Conservation (phyloP, 2,888 invertebrate species). For the Cephus runcator region DNA sequence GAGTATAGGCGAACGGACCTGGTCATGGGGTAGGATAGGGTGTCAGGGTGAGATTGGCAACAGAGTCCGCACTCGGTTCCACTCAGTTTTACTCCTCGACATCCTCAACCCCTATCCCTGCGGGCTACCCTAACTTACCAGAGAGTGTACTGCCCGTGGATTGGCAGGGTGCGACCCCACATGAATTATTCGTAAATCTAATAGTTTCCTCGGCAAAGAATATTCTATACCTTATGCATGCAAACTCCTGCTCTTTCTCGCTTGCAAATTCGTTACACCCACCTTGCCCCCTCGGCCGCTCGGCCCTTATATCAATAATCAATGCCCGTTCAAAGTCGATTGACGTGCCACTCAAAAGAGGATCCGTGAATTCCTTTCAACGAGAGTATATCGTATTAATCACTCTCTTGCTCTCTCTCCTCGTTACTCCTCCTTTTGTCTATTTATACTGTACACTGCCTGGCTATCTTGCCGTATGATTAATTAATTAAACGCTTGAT, state of each 20-base stretch:
- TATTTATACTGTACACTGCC: neutral
- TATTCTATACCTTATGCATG: neutral
- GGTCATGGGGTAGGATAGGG: conserved; percentile 41
- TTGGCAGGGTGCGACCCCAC: conserved; percentile 40
- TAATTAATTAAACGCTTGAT: neutral
- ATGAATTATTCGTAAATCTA: conserved; percentile 47
- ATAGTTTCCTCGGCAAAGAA: conserved; percentile 35
- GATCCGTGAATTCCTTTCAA: neutral
- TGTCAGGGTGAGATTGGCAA: conserved; percentile 53
- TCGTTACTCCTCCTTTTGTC: neutral
- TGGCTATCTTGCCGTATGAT: neutral
- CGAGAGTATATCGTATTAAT: neutral
- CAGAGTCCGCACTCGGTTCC: conserved; percentile 9
- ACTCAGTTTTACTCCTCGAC: neutral
- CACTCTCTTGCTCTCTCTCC: neutral
- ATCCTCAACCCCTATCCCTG: neutral
- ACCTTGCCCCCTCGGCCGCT: neutral
- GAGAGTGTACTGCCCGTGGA: conserved; percentile 18
- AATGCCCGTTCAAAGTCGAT: neutral
- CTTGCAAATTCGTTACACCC: neutral
- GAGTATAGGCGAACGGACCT: conserved; percentile 49
- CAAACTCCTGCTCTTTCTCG: neutral
- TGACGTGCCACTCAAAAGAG: neutral
- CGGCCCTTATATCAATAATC: neutral
- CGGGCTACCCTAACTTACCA: conserved; percentile 4